A percentile compares a stretch with the other conserved stretches of the same genome.
phyloP scores from a whole-genome alignment of 2,888 invertebrate genomes.

The Anthophora plumipes region DNA sequence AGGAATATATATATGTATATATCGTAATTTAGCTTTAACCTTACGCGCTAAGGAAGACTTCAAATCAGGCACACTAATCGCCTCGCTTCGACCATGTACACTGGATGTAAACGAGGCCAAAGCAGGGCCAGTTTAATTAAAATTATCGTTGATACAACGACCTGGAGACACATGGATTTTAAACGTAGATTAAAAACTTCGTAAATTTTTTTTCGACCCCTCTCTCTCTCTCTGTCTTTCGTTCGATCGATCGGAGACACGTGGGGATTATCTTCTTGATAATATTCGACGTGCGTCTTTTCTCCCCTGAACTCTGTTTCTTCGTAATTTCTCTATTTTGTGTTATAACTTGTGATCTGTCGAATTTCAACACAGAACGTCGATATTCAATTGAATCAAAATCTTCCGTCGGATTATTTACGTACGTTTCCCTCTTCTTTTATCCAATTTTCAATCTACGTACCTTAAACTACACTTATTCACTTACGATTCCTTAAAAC shows the following conservation, averaged over 20 bases:
- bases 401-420: background rate
- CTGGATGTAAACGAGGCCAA: slow-evolving; percentile 24
- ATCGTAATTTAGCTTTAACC: slow-evolving; percentile 29
- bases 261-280: slow-evolving; percentile 39
- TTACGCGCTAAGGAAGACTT: slow-evolving; percentile 79
- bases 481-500: slow-evolving; percentile 54
- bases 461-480: slow-evolving; percentile 56
- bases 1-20: slow-evolving; percentile 49
- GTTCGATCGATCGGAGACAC: slow-evolving; percentile 42
- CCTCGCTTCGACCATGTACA: slow-evolving; percentile 1
- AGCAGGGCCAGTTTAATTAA: slow-evolving; percentile 40
- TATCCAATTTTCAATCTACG: slow-evolving; percentile 7
- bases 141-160: slow-evolving; percentile 51
- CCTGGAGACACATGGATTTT: slow-evolving; percentile 75
- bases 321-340: background rate
- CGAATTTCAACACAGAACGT: slow-evolving; percentile 17
- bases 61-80: slow-evolving; percentile 79
- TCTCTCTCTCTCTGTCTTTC: background rate
- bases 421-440: slow-evolving; percentile 10
- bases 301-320: background rate
- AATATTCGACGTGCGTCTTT: slow-evolving; percentile 2
- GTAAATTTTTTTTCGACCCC: background rate
- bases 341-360: background rate
- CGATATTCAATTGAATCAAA: background rate
- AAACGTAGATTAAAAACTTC: slow-evolving; percentile 43